phyloP scores from a whole-genome alignment of 92 coral and sea anemone genomes.

The Muricea muricata region DNA sequence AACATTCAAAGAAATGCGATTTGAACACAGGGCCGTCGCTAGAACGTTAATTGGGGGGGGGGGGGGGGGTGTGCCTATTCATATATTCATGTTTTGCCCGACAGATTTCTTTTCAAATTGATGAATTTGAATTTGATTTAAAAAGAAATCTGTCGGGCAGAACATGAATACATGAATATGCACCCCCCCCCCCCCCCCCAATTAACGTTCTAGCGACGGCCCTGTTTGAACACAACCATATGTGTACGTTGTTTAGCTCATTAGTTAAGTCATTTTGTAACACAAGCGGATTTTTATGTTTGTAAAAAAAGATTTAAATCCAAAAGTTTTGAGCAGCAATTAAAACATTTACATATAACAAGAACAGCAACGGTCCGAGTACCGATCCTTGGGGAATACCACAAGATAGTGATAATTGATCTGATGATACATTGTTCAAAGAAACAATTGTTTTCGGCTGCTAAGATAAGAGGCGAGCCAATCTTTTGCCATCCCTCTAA shows the following conservation, averaged over 20 bases:
- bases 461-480: neutral
- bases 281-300: neutral
- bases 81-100: too few relatives aligned
- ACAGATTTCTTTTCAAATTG: too few relatives aligned
- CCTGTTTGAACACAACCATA: constrained; percentile 26
- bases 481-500: neutral
- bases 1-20: constrained; percentile 3
- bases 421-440: too few relatives aligned
- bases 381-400: constrained; percentile 64
- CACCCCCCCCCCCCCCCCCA: too few relatives aligned
- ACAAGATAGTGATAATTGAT: neutral
- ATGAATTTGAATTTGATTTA: too few relatives aligned
- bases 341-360: constrained; percentile 29
- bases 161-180: too few relatives aligned
- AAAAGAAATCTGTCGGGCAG: too few relatives aligned
- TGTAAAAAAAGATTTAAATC: constrained; percentile 23
- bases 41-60: too few relatives aligned
- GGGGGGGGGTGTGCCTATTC: too few relatives aligned
- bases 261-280: neutral
- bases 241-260: constrained; percentile 7
- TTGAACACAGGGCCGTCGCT: too few relatives aligned
- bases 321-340: constrained; percentile 28
- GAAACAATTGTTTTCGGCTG: neutral
- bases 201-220: too few relatives aligned
- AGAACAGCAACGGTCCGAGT: constrained; percentile 25